Evolutionary conservation across 2,797 vertebrate genomes (phyloP).

Genomic region (Neomorphus geoffroyi): DNA sequence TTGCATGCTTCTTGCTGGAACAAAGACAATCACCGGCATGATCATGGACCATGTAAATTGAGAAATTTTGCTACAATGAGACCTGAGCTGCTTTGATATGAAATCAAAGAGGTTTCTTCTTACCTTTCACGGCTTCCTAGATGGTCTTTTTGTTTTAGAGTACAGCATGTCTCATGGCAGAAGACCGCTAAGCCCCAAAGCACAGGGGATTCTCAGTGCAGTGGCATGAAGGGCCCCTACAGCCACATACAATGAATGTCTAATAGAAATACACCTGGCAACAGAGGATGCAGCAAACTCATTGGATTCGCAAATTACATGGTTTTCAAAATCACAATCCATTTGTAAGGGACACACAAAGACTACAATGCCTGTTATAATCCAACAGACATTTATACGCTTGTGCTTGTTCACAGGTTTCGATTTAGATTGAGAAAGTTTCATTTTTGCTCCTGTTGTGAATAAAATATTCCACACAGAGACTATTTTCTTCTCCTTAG

Average conservation of each 20-base stretch:
- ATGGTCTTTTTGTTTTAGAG: not conserved
- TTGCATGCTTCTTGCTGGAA: not conserved
- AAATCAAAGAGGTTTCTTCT: not conserved
- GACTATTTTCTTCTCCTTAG: not conserved
- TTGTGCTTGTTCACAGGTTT: not conserved
- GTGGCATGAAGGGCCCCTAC: not conserved
- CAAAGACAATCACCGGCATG: not conserved
- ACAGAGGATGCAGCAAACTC: not conserved
- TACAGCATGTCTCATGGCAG: not conserved
- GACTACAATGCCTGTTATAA: not conserved
- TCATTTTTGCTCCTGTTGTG: not conserved
- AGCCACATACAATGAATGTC: not conserved
- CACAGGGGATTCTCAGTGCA: not conserved
- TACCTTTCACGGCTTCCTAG: not conserved
- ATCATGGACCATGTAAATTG: not conserved
- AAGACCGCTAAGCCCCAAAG: not conserved
- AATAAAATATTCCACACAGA: slow-evolving; percentile 4
- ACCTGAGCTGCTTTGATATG: not conserved
- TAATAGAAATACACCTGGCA: not conserved
- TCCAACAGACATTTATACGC: not conserved
- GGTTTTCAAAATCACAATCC: not conserved
- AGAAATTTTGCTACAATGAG: not conserved
- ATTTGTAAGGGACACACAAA: not conserved
- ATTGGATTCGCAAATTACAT: not conserved
- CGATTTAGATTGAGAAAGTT: not conserved